Evolutionary conservation across 1,140 invertebrate genomes (phyloP).

Genomic region (Muscidifurax raptorellus): DNA sequence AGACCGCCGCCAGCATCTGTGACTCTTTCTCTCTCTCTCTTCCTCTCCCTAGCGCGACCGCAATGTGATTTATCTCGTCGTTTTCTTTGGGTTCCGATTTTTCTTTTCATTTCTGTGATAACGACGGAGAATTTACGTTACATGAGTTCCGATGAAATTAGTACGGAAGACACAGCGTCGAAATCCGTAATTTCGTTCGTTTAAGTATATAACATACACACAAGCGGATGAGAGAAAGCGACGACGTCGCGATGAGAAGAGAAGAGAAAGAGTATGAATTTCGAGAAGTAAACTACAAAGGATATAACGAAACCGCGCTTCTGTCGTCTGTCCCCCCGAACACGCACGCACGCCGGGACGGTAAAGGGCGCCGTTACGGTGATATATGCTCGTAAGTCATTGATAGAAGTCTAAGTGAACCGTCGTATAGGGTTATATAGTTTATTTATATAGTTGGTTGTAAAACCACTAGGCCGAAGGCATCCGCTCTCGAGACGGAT

Average conservation of each 20-base stretch:
- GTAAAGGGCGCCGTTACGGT: conserved; percentile 19
- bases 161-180: neutral
- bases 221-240: conserved; percentile 15
- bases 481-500: neutral
- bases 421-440: conserved; percentile 39
- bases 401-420: conserved; percentile 47
- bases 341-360: neutral
- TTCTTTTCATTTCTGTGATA: neutral
- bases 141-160: neutral
- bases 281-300: conserved; percentile 28
- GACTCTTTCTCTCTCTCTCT: no score
- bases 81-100: neutral
- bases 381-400: conserved; percentile 51
- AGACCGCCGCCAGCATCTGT: conserved; percentile 16
- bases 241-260: neutral
- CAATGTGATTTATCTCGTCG: neutral
- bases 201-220: neutral
- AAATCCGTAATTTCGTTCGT: conserved; percentile 10
- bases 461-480: neutral
- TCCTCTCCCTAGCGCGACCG: no score
- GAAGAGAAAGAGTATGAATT: neutral
- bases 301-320: conserved; percentile 32
- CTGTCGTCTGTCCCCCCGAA: neutral
- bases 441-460: conserved; percentile 46
- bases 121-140: neutral